A percentile compares a stretch with the other conserved stretches of the same genome.
Evolutionary conservation across 53 echinoderm and acorn worm genomes (phyloP).

Genomic region (Holothuria scabra): DNA sequence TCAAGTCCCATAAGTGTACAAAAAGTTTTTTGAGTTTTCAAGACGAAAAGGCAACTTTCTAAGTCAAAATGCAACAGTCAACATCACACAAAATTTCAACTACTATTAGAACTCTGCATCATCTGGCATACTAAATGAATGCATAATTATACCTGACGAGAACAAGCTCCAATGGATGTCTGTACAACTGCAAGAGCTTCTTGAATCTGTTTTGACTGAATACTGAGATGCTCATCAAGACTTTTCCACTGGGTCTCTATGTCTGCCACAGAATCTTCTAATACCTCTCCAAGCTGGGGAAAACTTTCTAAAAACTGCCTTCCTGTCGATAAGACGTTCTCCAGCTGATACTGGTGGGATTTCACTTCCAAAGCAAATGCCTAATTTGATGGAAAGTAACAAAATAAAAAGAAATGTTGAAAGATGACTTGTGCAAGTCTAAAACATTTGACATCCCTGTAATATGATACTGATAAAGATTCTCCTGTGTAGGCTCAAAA

Average conservation of each 20-base stretch:
- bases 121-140: background rate
- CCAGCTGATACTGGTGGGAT: slow-evolving; percentile 90
- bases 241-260: slow-evolving; percentile 77
- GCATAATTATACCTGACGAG: slow-evolving; percentile 33
- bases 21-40: no score
- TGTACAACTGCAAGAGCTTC: slow-evolving; percentile 84
- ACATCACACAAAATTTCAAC: no score
- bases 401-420: no score
- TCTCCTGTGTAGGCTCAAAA: no score
- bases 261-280: slow-evolving; percentile 49
- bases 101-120: background rate
- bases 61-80: no score
- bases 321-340: slow-evolving; percentile 67
- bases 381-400: slow-evolving; percentile 36
- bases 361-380: slow-evolving; percentile 93
- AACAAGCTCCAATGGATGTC: slow-evolving; percentile 65
- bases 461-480: no score
- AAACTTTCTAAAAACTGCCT: slow-evolving; percentile 65
- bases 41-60: no score
- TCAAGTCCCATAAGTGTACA: no score
- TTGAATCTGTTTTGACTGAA: slow-evolving; percentile 87
- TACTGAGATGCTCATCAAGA: slow-evolving; percentile 77
- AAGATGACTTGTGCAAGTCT: no score
- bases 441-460: no score
- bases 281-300: slow-evolving; percentile 56